A percentile compares a stretch with the other conserved stretches of the same genome.
Conservation (phyloP, 1,140 invertebrate genomes). For the Pissodes strobi region DNA sequence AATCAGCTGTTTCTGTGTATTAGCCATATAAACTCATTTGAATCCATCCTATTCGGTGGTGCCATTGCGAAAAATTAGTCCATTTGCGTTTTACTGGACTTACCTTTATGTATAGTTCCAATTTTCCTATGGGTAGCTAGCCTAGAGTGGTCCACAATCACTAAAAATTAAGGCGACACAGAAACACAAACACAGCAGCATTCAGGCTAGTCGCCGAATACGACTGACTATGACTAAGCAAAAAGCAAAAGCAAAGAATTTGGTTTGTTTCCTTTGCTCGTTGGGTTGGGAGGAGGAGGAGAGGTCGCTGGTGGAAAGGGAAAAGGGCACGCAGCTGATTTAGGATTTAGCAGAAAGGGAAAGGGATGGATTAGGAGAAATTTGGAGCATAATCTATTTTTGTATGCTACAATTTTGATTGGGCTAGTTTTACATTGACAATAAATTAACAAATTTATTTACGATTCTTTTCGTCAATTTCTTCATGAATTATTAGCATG, state of each 20-base stretch:
- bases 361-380: background rate
- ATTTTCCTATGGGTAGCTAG: constrained; percentile 12
- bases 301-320: constrained; percentile 22
- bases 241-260: background rate
- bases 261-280: background rate
- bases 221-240: constrained; percentile 17
- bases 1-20: no score
- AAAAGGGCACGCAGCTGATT: constrained; percentile 29
- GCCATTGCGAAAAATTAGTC: no score
- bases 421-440: no score
- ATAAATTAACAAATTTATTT: no score
- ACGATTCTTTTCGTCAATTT: no score
- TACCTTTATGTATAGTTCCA: constrained; percentile 29
- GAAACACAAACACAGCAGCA: constrained; percentile 40
- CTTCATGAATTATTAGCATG: no score
- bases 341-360: no score
- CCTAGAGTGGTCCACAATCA: constrained; percentile 44
- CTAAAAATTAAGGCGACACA: constrained; percentile 29
- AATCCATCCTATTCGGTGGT: no score
- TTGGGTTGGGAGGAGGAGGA: constrained; percentile 4
- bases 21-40: no score
- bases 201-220: constrained; percentile 48
- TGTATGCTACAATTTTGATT: no score
- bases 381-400: no score
- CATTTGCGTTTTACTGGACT: constrained; percentile 5